phyloP scores from a whole-genome alignment of 2,113 vertebrate species.

The Conger conger region DNA sequence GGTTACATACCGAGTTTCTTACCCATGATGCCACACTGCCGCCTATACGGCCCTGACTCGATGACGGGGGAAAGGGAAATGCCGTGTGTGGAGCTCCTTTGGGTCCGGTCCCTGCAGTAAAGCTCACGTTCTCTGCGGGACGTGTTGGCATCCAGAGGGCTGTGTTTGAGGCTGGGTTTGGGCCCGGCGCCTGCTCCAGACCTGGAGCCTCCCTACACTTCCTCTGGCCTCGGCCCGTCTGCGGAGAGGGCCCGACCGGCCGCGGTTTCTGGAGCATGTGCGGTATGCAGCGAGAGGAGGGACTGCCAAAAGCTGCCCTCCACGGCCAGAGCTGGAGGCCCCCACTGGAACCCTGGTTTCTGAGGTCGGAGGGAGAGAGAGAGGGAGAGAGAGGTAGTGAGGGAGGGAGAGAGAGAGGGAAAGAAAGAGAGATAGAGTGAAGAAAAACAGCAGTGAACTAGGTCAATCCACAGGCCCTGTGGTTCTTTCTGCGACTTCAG shows the following conservation, averaged over 20 bases:
- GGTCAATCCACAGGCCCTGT: constrained; percentile 32
- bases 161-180: constrained; percentile 17
- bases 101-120: neutral
- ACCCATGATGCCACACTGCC: too few species aligned
- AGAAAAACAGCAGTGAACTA: constrained; percentile 26
- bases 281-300: constrained; percentile 10
- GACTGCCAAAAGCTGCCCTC: constrained; percentile 12
- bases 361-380: neutral
- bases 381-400: neutral
- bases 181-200: neutral
- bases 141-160: neutral
- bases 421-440: neutral
- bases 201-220: neutral
- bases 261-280: constrained; percentile 26
- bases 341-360: neutral
- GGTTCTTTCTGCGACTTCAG: neutral
- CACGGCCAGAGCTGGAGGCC: constrained; percentile 7
- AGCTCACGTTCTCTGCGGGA: neutral
- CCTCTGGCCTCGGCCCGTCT: constrained; percentile 15
- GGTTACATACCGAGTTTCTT: too few species aligned
- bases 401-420: neutral
- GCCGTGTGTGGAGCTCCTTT: neutral
- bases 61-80: too few species aligned
- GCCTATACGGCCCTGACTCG: too few species aligned
- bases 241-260: neutral